Evolutionary conservation across 2,113 vertebrate species (phyloP), one percentile per base, ranked within the genome.

Genomic region (Vanacampus margaritifer): DNA sequence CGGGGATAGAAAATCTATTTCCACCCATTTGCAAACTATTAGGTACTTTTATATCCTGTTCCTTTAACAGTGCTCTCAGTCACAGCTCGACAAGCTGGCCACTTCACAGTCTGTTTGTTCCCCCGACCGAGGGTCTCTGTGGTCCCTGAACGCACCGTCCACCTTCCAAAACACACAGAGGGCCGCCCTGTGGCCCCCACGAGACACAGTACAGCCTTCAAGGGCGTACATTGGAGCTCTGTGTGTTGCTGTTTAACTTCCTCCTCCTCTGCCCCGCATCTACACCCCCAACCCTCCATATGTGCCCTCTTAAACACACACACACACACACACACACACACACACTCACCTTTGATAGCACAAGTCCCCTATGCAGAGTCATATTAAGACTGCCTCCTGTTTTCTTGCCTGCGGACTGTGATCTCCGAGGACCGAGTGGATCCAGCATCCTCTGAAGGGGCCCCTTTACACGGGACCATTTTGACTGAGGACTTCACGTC

Each of bases 181-280:
- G 58, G 46, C 41, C 13, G 69, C 41, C 79, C 84, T 89, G 89
- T 89, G 87, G 58, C 46, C 65, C 23, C 60, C 60, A 14, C 63
- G 16, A 45, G 63, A 53, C 68, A 86, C 78, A 88, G 74, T 86
- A 78, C 61, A 76, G 69, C 78, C 74, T 86, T 88, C 64, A 74
- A 73, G 58, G 71, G 54, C 60, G 67, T 63, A 90, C 84, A 88
- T 80, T 78, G 81, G 58, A 64, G 75, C 82, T 85, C 79, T 86
- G 73, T 90, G 48, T 73, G 78, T 71, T 59, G 78, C 65, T 81
- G 50, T 82, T 86, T 67, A 48, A 75, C 36, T 54, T 51, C 79
- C 81, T 75, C 64, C 73, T 72, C 75, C 63, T 70, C 69, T 68
- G 59, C 59, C 71, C 75, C 45, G n/a, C 41, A 19, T 66, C 41